Base-by-base conservation (phyloP, 1,140 invertebrate genomes). In the Steinernema khuongi region DNA sequence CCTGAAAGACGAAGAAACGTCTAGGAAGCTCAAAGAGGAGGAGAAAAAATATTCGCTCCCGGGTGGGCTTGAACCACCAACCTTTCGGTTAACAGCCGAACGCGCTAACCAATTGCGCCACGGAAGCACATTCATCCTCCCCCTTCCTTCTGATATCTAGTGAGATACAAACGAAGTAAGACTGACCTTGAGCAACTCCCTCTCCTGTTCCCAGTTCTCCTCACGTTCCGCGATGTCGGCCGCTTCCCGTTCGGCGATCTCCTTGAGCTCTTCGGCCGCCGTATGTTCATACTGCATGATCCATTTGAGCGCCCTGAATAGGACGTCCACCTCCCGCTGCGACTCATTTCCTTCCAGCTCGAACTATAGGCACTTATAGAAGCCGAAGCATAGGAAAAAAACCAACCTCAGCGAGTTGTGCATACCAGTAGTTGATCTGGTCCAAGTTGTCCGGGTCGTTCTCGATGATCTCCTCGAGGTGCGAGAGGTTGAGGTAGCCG, bases 231-330 rank as follows among this genome's bases (percentile, higher is more conserved):
- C 83, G 43, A 78, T 80, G 22, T 74, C 77, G 4, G 77, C 74
- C 1, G 81, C 83, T 70, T 85, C 78, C 31, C 75, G 71, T 67
- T 83, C 82, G 18, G 81, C 75, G 7, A 80, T 67, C 69, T 85
- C 80, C 19, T 80, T 81, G n/a, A 85, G 66, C 44, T 83, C 82
- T 70, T 85, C 83, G n/a, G 80, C 80, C 19, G 73, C 73, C 1
- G 83, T 80, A 68, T 85, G 82, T 32, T 83, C 81, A 41, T 74
- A 83, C 69, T 84, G 79, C 83, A 83, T 85, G 22, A 83, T 36
- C 71, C 81, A 79, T 68, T 77, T 74, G 7, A 82, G 36, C 31
- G 70, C 78, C 28, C 77, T 79, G 36, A 77, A 81, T 11, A 83
- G 26, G 31, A 71, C 17, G 29, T 72, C 60, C 22, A 82, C n/a